Evolutionary conservation across 92 coral and sea anemone species (phyloP).

Genomic region (Chrysogorgia sp.): DNA sequence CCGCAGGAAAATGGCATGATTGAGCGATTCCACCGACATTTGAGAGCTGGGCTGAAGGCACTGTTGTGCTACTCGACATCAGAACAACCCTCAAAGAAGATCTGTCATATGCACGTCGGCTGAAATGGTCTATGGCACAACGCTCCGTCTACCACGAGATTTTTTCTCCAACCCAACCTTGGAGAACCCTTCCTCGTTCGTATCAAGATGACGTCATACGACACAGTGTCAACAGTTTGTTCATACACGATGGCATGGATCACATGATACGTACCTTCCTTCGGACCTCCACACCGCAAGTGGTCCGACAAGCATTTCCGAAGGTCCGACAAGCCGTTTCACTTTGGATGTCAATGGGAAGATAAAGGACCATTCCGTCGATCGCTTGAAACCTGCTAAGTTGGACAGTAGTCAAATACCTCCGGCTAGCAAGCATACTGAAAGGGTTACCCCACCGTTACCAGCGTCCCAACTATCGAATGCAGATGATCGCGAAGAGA

Average conservation of each 20-base stretch:
- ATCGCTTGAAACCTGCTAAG: too few species aligned
- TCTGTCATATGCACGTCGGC: slow-evolving; percentile 54
- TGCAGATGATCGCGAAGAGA: too few species aligned
- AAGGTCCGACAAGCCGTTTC: too few species aligned
- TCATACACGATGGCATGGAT: slow-evolving; percentile 9
- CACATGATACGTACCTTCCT: too few species aligned
- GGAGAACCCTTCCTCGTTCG: slow-evolving; percentile 42
- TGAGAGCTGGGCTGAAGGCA: slow-evolving; percentile 54
- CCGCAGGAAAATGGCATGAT: slow-evolving; percentile 55
- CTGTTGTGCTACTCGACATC: slow-evolving; percentile 58
- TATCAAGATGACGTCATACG: slow-evolving; percentile 26
- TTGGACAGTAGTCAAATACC: too few species aligned
- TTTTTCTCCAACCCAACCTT: slow-evolving; percentile 38
- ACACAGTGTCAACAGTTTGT: slow-evolving; percentile 27
- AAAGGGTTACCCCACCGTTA: too few species aligned
- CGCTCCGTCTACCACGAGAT: slow-evolving; percentile 62
- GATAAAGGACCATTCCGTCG: too few species aligned
- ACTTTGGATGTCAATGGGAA: too few species aligned
- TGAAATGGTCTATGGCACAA: slow-evolving; percentile 46
- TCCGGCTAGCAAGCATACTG: too few species aligned
- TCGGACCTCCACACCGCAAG: too few species aligned
- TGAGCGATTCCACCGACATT: slow-evolving; percentile 54
- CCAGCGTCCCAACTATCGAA: too few species aligned
- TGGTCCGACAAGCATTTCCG: too few species aligned
- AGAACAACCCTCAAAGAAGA: slow-evolving; percentile 53